Conservation (phyloP, 2,113 vertebrate genomes). For the Amazona vittata region DNA sequence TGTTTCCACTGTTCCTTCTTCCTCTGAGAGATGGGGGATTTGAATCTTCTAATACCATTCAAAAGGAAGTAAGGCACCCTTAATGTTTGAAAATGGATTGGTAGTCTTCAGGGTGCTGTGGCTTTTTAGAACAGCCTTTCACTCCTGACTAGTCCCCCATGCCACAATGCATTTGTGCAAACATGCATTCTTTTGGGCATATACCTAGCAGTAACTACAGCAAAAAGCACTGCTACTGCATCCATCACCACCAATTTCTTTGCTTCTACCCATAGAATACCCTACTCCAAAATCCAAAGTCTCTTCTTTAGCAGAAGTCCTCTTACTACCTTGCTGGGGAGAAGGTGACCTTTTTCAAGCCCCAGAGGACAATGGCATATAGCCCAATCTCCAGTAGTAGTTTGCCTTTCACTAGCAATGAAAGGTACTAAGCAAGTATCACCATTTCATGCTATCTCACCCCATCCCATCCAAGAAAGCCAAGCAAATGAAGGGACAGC, state of each 20-base stretch:
- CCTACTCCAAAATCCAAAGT: not conserved
- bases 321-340: not conserved
- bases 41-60: not conserved
- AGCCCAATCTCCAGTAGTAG: not conserved
- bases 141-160: not conserved
- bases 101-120: not conserved
- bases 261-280: not conserved
- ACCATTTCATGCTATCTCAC: not conserved
- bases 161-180: no score
- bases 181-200: not conserved
- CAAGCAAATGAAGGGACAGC: not conserved
- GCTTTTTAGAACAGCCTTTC: not conserved
- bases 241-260: not conserved
- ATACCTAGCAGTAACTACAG: not conserved
- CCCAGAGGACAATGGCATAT: accelerated
- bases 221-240: not conserved
- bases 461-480: not conserved
- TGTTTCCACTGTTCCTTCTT: not conserved
- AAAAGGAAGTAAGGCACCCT: not conserved
- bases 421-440: not conserved
- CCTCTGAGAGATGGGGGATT: not conserved
- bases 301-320: not conserved
- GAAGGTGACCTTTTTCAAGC: not conserved
- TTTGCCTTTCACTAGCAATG: not conserved
- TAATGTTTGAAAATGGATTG: not conserved